These are phyloP conservation scores for Yponomeuta evonymella DNA, from an alignment of 2,888 invertebrate species.

Conservation along the genomic window DNA sequence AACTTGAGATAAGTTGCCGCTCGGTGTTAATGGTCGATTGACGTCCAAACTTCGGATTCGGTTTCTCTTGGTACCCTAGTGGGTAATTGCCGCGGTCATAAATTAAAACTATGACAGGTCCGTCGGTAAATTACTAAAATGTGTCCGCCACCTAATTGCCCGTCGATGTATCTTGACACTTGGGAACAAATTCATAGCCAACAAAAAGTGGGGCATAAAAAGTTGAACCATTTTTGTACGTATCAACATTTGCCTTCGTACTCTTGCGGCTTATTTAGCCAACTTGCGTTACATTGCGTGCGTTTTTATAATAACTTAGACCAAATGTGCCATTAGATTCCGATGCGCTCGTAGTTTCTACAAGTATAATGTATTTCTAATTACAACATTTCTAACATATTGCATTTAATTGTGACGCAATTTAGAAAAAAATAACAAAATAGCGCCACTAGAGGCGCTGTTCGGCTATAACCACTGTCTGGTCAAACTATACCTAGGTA, in stretches of 20 bases:
- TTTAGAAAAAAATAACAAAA: too few relatives aligned
- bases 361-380: too few relatives aligned
- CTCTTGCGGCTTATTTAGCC: neutral
- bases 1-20: neutral
- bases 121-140: constrained; percentile 38
- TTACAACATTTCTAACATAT: too few relatives aligned
- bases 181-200: constrained; percentile 33
- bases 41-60: constrained; percentile 1
- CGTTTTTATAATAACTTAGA: too few relatives aligned
- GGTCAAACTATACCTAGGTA: neutral
- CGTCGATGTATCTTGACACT: constrained; percentile 53
- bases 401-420: too few relatives aligned
- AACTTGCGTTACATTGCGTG: too few relatives aligned
- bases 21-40: constrained; percentile 17
- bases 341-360: too few relatives aligned
- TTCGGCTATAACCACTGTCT: too few relatives aligned
- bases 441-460: too few relatives aligned
- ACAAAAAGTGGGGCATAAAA: neutral
- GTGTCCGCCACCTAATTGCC: constrained; percentile 55
- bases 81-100: constrained; percentile 36
- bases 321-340: too few relatives aligned
- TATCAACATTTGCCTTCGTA: neutral
- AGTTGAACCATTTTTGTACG: neutral
- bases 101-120: constrained; percentile 45
- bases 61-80: constrained; percentile 21